These are phyloP conservation scores for Pomatorhinus ruficollis DNA, from an alignment of 2,113 vertebrate genomes.

Conservation along the genomic window DNA sequence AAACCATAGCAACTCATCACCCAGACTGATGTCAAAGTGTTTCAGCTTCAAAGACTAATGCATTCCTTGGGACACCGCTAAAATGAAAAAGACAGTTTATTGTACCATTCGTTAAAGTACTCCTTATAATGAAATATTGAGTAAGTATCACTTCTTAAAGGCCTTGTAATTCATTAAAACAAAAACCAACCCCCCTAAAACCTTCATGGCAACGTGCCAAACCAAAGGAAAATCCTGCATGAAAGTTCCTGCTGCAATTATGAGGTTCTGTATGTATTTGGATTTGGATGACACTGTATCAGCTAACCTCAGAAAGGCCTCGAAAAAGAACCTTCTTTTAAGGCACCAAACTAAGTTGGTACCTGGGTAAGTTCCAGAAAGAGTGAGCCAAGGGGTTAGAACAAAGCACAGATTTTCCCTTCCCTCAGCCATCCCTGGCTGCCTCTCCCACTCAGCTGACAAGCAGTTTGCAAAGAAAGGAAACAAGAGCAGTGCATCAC, in stretches of 20 bases:
- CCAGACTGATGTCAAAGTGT: conserved; percentile 71
- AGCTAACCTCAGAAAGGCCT: background rate
- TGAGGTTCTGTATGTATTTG: background rate
- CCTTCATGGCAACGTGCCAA: background rate
- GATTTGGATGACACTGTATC: background rate
- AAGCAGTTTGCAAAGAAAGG: background rate
- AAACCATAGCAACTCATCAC: conserved; percentile 73
- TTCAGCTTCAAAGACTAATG: conserved; percentile 74
- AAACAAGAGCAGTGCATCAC: background rate
- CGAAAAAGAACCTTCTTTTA: background rate
- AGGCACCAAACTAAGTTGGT: background rate
- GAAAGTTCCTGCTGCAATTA: background rate
- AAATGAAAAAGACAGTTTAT: conserved; percentile 52
- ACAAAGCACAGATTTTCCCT: background rate
- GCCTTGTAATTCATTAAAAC: background rate
- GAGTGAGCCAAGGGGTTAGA: background rate
- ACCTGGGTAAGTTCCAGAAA: background rate
- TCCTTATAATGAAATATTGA: conserved; percentile 49
- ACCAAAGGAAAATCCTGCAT: background rate
- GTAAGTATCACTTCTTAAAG: background rate
- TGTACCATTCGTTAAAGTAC: conserved; percentile 64
- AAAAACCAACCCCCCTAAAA: background rate
- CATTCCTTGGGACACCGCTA: conserved; percentile 47
- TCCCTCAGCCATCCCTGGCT: background rate
- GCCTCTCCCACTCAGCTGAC: conserved; percentile 13